These are phyloP conservation scores for Threskiornis aethiopicus DNA, from an alignment of 2,797 vertebrate species.

Conservation along the genomic window DNA sequence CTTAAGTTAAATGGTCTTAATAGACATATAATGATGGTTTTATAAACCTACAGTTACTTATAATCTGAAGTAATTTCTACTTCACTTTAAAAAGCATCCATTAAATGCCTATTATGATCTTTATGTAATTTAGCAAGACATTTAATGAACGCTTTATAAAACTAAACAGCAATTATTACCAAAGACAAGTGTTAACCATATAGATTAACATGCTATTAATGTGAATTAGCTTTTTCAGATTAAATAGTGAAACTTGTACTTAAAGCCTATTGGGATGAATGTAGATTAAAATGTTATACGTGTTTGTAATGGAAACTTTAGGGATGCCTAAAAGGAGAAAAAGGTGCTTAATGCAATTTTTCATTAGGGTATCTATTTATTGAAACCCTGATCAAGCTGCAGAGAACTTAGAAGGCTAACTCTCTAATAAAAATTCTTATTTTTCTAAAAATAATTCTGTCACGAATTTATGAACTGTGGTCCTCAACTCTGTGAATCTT, in stretches of 20 bases:
- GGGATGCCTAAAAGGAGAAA: not conserved
- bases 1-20: conserved; percentile 78
- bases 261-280: not conserved
- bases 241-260: conserved; percentile 34
- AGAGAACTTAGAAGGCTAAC: not conserved
- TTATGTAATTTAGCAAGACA: conserved; percentile 72
- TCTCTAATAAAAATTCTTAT: not conserved
- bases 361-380: not conserved
- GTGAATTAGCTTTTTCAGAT: conserved; percentile 50
- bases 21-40: conserved; percentile 75
- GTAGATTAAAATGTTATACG: not conserved
- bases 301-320: not conserved
- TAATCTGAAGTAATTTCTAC: conserved; percentile 73
- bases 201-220: conserved; percentile 55
- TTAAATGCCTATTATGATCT: conserved; percentile 74
- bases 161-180: conserved; percentile 71
- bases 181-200: conserved; percentile 67
- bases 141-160: conserved; percentile 72
- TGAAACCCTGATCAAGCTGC: not conserved
- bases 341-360: not conserved
- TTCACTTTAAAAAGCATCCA: conserved; percentile 66
- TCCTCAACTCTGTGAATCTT: not conserved
- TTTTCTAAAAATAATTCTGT: not conserved
- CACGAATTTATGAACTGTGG: not conserved
- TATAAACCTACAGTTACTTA: conserved; percentile 74